Evolutionary conservation across 2,888 invertebrate genomes (phyloP), one percentile per base, ranked within the genome.

Genomic region (Ceratothoa steindachneri): DNA sequence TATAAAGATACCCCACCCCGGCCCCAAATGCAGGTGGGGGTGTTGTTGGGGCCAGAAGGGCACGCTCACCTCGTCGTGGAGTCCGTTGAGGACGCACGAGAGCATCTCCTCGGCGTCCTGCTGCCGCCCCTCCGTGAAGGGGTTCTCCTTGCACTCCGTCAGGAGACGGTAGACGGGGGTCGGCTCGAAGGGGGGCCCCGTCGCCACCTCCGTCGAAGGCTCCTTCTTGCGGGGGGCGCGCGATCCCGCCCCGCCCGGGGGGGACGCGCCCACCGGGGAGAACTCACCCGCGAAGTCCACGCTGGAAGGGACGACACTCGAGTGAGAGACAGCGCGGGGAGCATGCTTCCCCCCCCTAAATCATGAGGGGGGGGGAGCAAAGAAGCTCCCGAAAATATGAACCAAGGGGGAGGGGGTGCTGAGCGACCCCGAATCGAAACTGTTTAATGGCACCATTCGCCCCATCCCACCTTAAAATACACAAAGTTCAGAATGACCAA

Each of bases 41-140:
- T n/a, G n/a, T n/a, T n/a, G n/a, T n/a, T n/a, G n/a, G n/a, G n/a
- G n/a, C n/a, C n/a, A n/a, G n/a, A n/a, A n/a, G n/a, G n/a, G n/a
- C n/a, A n/a, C n/a, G n/a, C 71, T 88, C 95, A 97, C 96, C 87
- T 98, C 97, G 85, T 97, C 97, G 83, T 97, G 96, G 72, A 97
- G 88, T 29, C 93, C 93, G 85, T 97, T 97, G 28, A 98, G 88
- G 78, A 97, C 87, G 84, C 93, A 94, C 5, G 95, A 93, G 1
- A 97, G 88, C 85, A 97, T 97, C 84, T 98, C 97, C 85, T 98
- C 97, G 0, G 97, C 97, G 85, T 98, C 97, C 84, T 97, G 97
- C 84, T 97, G 97, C 24, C 93, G 87, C 0, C 95, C 97, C 84
- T 94, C 93, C 70, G 93, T 90, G 74, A 84, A 85, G 60, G 90